Base-by-base conservation (phyloP, 2,888 invertebrate genomes). In the Ditylenchus weischeri region DNA sequence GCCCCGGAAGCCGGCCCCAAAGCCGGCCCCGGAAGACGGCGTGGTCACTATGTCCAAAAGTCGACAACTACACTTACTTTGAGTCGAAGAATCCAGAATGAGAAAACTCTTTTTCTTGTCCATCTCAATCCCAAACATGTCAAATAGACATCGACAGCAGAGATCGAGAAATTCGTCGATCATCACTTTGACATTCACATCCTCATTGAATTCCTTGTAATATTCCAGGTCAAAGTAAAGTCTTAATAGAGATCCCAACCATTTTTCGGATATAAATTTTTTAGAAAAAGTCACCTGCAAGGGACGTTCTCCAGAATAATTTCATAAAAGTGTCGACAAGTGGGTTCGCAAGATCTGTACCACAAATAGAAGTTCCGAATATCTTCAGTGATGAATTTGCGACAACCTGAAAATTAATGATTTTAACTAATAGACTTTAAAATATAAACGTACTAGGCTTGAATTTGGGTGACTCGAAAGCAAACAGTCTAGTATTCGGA, bases 221-320 rank as follows among this genome's bases (percentile, higher is more conserved):
- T 66, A 78, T 64, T 78, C 78, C 23, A 78, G 61, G 51, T 78
- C 78, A 60, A 78, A 78, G 62, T 78, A 78, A n/a, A 75, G 66
- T 43, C 43, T 43, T 6, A 13, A 15, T 43, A 13, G 43, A 15
- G 13, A 43, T 8, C 15, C 15, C 2, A 43, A 43, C 13, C 8
- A 15, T 10, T 43, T 15, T 43, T 43, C 15, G 8, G 43, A 13
- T 43, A 2, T 43, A 43, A 8, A 43, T 6, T 4, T 3, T 43
- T 43, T 43, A 43, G 43, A 43, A 6, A 4, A 43, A 43, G 13
- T 15, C 43, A 43, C 10, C 78, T 70, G 50, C 75, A 77, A 13
- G 79, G 79, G 23, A 57, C 51, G n/a, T 69, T 70, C 58, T 77
- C 78, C 38, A 69, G 65, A 38, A 78, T 73, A 18, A 78, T 38